phyloP scores from a whole-genome alignment of 1,140 invertebrate genomes.

The Pogonognathellus flavescens region DNA sequence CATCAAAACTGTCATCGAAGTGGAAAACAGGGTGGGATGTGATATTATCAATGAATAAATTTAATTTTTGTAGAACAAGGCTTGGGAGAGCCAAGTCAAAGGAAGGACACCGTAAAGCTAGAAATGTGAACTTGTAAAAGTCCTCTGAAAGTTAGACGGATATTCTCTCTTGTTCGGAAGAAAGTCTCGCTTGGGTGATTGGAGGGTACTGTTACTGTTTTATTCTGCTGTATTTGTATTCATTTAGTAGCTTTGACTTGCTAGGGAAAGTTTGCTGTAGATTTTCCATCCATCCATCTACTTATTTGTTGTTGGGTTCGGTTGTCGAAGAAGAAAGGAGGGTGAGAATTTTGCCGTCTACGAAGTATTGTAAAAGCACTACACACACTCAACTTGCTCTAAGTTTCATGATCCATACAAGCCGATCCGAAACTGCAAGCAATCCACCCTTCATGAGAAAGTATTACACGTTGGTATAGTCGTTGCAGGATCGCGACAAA shows the following conservation, averaged over 20 bases:
- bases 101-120: too few relatives aligned
- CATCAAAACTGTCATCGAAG: neutral
- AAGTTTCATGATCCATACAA: neutral
- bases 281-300: constrained; percentile 24
- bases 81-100: too few relatives aligned
- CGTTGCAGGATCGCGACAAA: constrained; percentile 34
- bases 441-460: constrained; percentile 10
- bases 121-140: too few relatives aligned
- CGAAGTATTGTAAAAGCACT: neutral
- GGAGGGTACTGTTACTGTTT: neutral
- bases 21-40: neutral
- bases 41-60: constrained; percentile 19
- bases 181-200: neutral
- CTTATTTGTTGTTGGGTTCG: constrained; percentile 29
- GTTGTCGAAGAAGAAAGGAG: constrained; percentile 35
- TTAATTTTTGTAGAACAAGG: neutral
- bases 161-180: neutral
- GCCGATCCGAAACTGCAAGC: neutral
- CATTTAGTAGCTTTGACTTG: constrained; percentile 18
- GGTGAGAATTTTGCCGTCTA: constrained; percentile 57
- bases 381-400: constrained; percentile 15
- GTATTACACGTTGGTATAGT: neutral
- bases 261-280: constrained; percentile 25
- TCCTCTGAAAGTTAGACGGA: neutral
- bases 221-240: constrained; percentile 24